Percentiles rank a stretch among this genome's conserved stretches.
Evolutionary conservation across 2,888 invertebrate species (phyloP).

Genomic region (Rhimphoctona megacephalus): DNA sequence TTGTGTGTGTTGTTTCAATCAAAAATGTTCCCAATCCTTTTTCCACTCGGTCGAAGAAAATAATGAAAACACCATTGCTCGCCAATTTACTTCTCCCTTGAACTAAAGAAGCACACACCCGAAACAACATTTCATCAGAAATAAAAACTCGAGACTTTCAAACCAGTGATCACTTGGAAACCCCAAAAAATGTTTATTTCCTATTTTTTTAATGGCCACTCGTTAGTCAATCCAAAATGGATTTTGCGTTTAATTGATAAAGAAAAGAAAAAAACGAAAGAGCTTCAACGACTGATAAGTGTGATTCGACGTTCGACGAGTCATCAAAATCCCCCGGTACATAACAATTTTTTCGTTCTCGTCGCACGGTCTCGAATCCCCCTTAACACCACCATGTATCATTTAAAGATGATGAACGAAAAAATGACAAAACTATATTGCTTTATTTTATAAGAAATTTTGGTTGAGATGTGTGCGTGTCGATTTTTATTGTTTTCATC

Average conservation of each 20-base stretch:
- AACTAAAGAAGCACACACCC: background rate
- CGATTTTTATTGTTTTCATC: constrained; percentile 6
- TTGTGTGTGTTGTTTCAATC: background rate
- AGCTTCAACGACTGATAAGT: background rate
- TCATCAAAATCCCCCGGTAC: background rate
- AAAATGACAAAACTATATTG: background rate
- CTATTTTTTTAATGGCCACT: constrained; percentile 30
- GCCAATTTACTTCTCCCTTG: background rate
- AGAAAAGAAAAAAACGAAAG: background rate
- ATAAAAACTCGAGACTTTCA: background rate
- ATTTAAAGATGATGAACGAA: background rate
- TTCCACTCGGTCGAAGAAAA: background rate
- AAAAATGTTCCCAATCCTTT: background rate
- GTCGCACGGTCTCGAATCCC: background rate
- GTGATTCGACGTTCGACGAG: background rate
- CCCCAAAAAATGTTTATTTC: background rate
- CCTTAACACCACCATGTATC: background rate
- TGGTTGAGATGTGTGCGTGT: constrained; percentile 33
- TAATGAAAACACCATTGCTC: background rate
- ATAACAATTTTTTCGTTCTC: background rate
- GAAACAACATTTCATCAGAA: no score
- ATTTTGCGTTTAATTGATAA: constrained; percentile 26
- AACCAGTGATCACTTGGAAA: constrained; percentile 30
- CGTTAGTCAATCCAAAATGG: background rate
- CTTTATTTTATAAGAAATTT: constrained; percentile 57